A percentile compares a stretch with the other conserved stretches of the same genome.
These are phyloP conservation scores for Pseudochromis fuscus DNA, from an alignment of 2,797 vertebrate species.

Conservation along the genomic window DNA sequence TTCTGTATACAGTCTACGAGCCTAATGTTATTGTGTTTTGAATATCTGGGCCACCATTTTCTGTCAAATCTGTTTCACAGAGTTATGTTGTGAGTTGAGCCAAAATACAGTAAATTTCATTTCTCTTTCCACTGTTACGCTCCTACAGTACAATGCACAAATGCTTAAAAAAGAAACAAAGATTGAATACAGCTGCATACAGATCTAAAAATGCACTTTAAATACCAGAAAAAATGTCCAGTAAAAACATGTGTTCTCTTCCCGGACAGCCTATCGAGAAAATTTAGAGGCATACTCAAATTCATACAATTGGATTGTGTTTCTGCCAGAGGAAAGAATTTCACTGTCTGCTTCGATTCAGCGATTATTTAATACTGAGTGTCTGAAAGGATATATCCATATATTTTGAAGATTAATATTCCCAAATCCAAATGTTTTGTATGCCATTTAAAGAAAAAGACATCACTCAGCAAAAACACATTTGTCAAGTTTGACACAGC, in stretches of 20 bases:
- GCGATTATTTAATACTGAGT: conserved; percentile 34
- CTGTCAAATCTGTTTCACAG: conserved; percentile 4
- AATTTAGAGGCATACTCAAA: conserved; percentile 50
- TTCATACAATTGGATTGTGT: conserved; percentile 60
- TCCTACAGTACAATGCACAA: neutral
- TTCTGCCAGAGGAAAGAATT: conserved; percentile 49
- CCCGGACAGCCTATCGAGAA: conserved; percentile 33
- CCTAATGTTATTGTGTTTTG: neutral
- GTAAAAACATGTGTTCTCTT: conserved; percentile 44
- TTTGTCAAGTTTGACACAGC: conserved; percentile 44
- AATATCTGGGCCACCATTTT: neutral
- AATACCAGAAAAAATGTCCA: conserved; percentile 39
- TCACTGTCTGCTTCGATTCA: conserved; percentile 46
- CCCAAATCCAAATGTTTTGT: conserved; percentile 37
- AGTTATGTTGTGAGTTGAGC: neutral
- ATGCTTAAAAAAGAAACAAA: conserved; percentile 33
- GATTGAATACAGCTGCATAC: conserved; percentile 27
- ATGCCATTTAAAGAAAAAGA: conserved; percentile 23
- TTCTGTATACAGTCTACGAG: too few relatives aligned
- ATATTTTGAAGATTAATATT: conserved; percentile 25
- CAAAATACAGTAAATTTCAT: conserved; percentile 8
- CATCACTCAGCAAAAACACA: conserved; percentile 53
- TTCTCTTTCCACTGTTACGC: conserved; percentile 7
- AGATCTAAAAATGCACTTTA: conserved; percentile 35
- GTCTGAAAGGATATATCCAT: conserved; percentile 14